These are phyloP conservation scores for Oegoconia quadripuncta DNA, from an alignment of 2,888 invertebrate species.

Conservation along the genomic window DNA sequence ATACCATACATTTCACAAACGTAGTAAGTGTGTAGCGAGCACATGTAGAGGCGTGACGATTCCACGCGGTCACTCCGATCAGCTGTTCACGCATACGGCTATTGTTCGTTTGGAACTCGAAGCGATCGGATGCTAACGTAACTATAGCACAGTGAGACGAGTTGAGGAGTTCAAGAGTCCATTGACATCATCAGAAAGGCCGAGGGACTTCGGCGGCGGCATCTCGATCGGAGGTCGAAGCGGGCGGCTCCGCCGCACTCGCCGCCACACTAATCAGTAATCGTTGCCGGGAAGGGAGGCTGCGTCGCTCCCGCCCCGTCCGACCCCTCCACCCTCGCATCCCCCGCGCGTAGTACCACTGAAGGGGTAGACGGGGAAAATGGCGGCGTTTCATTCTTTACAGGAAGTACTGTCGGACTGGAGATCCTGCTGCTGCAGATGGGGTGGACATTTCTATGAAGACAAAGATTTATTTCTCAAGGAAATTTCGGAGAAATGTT, in stretches of 20 bases:
- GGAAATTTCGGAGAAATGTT: too few relatives aligned
- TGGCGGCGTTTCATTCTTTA: not conserved
- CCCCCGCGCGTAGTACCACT: slow-evolving; percentile 59
- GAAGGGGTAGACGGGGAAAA: slow-evolving; percentile 37
- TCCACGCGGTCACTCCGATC: slow-evolving; percentile 51
- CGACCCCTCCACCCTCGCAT: slow-evolving; percentile 25
- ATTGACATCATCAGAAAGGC: slow-evolving; percentile 29
- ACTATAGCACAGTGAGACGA: slow-evolving; percentile 4
- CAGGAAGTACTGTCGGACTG: too few relatives aligned
- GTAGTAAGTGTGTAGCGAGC: slow-evolving; percentile 58
- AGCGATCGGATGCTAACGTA: not conserved
- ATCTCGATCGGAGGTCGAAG: slow-evolving; percentile 43
- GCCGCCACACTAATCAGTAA: slow-evolving; percentile 80
- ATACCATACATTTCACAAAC: slow-evolving; percentile 56
- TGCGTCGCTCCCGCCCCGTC: slow-evolving; percentile 56
- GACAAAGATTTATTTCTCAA: too few relatives aligned
- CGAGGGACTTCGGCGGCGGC: slow-evolving; percentile 48
- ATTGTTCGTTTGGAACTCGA: not conserved
- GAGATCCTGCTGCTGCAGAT: too few relatives aligned
- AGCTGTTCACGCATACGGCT: slow-evolving; percentile 49
- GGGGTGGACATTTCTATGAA: too few relatives aligned
- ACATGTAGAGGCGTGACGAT: slow-evolving; percentile 59
- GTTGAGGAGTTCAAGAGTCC: slow-evolving; percentile 15
- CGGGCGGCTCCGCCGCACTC: slow-evolving; percentile 66
- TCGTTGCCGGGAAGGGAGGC: slow-evolving; percentile 78